phyloP scores from a whole-genome alignment of 2,888 invertebrate genomes.

The Helleia helle region DNA sequence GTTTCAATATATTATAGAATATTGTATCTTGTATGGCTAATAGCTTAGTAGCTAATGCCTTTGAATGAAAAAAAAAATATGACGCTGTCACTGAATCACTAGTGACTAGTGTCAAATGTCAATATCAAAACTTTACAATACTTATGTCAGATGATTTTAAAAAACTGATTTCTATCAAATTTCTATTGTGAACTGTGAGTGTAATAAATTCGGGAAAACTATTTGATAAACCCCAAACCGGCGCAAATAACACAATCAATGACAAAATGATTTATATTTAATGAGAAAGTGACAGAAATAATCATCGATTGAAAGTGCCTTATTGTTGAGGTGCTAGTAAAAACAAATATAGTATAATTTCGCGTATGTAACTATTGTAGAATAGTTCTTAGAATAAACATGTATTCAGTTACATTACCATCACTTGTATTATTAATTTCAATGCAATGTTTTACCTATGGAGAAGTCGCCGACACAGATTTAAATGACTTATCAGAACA shows the following conservation, averaged over 20 bases:
- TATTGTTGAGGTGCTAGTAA: not conserved
- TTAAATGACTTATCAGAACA: conserved; percentile 62
- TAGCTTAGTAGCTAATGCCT: too few species aligned
- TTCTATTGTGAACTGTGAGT: conserved; percentile 1
- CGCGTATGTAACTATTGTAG: not conserved
- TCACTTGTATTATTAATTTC: conserved; percentile 11
- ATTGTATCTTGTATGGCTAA: too few species aligned
- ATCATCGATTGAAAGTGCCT: too few species aligned
- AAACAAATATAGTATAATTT: not conserved
- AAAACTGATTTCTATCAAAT: not conserved
- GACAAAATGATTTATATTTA: not conserved
- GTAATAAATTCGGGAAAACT: too few species aligned
- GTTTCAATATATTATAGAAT: too few species aligned
- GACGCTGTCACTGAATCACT: too few species aligned
- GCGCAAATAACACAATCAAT: not conserved
- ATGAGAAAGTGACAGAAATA: too few species aligned
- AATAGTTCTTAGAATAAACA: not conserved
- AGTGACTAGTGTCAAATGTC: not conserved
- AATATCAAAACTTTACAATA: too few species aligned
- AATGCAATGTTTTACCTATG: conserved; percentile 6
- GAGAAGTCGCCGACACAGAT: conserved; percentile 42
- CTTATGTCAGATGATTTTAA: not conserved
- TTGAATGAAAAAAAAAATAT: too few species aligned
- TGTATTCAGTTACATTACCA: conserved; percentile 3
- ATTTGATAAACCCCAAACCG: too few species aligned